Percentiles rank a stretch among this genome's conserved stretches.
Conservation (phyloP, 2,888 invertebrate species). For the Erebia aethiops region DNA sequence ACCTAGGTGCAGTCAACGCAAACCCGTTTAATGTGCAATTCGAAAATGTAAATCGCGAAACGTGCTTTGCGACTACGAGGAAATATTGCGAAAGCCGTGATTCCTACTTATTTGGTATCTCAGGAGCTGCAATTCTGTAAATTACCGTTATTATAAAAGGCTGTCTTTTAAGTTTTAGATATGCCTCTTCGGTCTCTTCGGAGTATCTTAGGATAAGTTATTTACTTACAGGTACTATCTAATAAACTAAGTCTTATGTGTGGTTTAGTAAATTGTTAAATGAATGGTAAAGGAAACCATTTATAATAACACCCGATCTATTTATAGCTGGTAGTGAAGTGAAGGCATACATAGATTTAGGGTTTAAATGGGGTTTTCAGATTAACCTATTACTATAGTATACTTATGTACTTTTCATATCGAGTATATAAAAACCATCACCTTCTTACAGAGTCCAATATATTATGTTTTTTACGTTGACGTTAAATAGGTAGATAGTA, state of each 20-base stretch:
- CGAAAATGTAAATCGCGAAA: slow-evolving; percentile 58
- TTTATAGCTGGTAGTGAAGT: too few relatives aligned
- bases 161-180: slow-evolving; percentile 3
- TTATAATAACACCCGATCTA: too few relatives aligned
- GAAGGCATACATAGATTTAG: too few relatives aligned
- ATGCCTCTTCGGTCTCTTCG: background rate
- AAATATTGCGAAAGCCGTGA: slow-evolving; percentile 62
- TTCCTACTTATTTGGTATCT: slow-evolving; percentile 68
- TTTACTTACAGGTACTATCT: background rate
- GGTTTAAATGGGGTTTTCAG: too few relatives aligned
- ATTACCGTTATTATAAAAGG: slow-evolving; percentile 66
- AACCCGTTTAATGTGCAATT: slow-evolving; percentile 41
- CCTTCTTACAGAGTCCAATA: too few relatives aligned
- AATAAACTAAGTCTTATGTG: background rate
- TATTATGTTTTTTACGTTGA: too few relatives aligned
- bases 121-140: slow-evolving; percentile 57
- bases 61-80: slow-evolving; percentile 46
- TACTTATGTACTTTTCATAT: too few relatives aligned
- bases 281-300: too few relatives aligned
- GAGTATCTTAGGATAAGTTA: background rate
- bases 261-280: too few relatives aligned
- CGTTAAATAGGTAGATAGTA: too few relatives aligned
- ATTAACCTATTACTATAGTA: too few relatives aligned
- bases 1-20: background rate
- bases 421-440: too few relatives aligned